phyloP scores from a whole-genome alignment of 2,797 vertebrate species.

The Capromys pilorides region DNA sequence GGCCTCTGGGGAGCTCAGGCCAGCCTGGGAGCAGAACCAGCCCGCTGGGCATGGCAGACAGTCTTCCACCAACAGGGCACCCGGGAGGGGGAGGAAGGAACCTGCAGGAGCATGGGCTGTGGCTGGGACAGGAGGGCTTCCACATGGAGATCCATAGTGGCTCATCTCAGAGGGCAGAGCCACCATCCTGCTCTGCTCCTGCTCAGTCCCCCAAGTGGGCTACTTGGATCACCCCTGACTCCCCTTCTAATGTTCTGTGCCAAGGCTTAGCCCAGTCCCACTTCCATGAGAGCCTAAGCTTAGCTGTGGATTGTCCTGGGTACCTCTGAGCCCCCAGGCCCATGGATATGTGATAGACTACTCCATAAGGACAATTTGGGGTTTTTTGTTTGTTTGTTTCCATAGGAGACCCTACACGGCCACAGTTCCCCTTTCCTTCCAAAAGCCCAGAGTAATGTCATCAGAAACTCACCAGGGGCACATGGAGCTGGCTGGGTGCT shows the following conservation, averaged over 20 bases:
- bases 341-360: fast-evolving
- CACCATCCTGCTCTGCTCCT: background rate
- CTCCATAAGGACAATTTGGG: background rate
- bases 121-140: background rate
- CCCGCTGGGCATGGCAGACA: constrained; percentile 82
- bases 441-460: background rate
- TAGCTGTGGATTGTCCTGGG: background rate
- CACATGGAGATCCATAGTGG: background rate
- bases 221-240: background rate
- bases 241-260: fast-evolving
- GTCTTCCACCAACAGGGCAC: constrained; percentile 82
- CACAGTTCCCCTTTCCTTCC: background rate
- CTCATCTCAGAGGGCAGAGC: fast-evolving
- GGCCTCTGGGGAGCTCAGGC: constrained; percentile 85
- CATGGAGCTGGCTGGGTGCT: constrained; percentile 81
- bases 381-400: background rate
- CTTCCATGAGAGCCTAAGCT: background rate
- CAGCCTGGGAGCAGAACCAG: constrained; percentile 83
- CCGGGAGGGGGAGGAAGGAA: constrained; percentile 86
- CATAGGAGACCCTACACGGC: background rate
- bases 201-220: background rate
- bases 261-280: background rate
- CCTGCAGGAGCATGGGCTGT: constrained; percentile 82
- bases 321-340: background rate
- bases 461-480: constrained; percentile 76